Conservation (phyloP, 35 echinoderm and acorn worm species). For the Lytechinus pictus region DNA sequence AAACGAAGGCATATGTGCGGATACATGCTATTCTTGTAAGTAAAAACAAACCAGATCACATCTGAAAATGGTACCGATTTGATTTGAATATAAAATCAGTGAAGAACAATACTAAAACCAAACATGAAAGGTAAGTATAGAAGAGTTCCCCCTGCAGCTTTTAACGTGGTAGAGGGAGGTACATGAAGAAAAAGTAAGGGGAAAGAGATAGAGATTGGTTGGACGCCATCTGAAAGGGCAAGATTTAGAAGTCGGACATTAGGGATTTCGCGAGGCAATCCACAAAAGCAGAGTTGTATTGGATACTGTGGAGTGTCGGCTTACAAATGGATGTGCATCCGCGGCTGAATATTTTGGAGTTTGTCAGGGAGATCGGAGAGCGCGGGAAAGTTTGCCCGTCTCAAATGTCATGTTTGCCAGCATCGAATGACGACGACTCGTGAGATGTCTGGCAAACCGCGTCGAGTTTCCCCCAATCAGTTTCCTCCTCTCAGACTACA, state of each 20-base stretch:
- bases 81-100: no score
- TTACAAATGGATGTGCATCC: conserved; percentile 57
- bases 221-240: conserved; percentile 15
- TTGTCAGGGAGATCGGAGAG: neutral
- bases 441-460: conserved; percentile 52
- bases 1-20: no score
- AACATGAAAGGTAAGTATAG: neutral
- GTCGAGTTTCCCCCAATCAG: conserved; percentile 51
- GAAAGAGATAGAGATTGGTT: neutral
- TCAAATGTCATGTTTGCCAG: conserved; percentile 53
- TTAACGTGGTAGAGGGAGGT: neutral
- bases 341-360: conserved; percentile 48
- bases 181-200: neutral
- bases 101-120: no score
- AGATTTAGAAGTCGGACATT: conserved; percentile 42
- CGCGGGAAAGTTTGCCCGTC: conserved; percentile 52
- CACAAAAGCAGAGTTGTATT: conserved; percentile 21
- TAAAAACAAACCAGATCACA: no score
- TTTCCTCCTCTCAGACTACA: conserved; percentile 40
- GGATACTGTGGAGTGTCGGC: conserved; percentile 48
- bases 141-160: neutral
- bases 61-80: no score
- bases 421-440: conserved; percentile 55
- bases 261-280: conserved; percentile 41
- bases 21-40: no score